Conservation (phyloP, 2,888 invertebrate species). For the Dendrolimus houi region DNA sequence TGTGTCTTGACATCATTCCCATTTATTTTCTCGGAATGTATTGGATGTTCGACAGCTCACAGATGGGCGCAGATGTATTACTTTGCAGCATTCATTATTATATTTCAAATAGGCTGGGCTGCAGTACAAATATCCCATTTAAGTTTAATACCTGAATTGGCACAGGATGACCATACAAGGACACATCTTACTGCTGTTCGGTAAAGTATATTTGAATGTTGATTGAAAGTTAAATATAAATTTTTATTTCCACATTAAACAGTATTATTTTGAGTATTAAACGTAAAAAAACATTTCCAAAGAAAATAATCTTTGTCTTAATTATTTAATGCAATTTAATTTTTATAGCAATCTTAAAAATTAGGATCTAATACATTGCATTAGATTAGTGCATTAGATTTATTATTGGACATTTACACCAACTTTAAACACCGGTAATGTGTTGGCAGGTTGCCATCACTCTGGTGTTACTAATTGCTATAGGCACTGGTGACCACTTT, state of each 20-base stretch:
- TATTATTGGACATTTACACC: too few species aligned
- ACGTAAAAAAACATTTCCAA: too few species aligned
- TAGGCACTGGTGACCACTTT: too few species aligned
- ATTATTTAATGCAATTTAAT: too few species aligned
- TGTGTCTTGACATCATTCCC: slow-evolving; percentile 89
- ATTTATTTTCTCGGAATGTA: slow-evolving; percentile 89
- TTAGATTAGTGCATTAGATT: too few species aligned
- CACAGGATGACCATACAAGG: slow-evolving; percentile 83
- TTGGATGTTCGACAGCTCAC: slow-evolving; percentile 78
- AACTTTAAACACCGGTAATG: too few species aligned
- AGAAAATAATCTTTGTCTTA: too few species aligned
- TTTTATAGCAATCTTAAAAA: too few species aligned
- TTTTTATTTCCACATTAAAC: slow-evolving; percentile 7
- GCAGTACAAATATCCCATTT: slow-evolving; percentile 93
- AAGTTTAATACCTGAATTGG: slow-evolving; percentile 89
- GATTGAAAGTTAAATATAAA: background rate
- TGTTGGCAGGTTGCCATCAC: too few species aligned
- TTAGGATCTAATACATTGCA: too few species aligned
- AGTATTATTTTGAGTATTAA: slow-evolving; percentile 4
- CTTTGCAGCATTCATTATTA: slow-evolving; percentile 84
- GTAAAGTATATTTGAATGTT: slow-evolving; percentile 43
- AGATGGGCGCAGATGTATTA: slow-evolving; percentile 85
- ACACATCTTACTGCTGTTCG: slow-evolving; percentile 86
- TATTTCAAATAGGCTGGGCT: slow-evolving; percentile 97
- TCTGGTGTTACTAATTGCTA: too few species aligned